Percentiles rank a stretch among this genome's conserved stretches.
These are phyloP conservation scores for Agonopterix alstromeriana DNA, from an alignment of 2,888 invertebrate species.

Conservation along the genomic window DNA sequence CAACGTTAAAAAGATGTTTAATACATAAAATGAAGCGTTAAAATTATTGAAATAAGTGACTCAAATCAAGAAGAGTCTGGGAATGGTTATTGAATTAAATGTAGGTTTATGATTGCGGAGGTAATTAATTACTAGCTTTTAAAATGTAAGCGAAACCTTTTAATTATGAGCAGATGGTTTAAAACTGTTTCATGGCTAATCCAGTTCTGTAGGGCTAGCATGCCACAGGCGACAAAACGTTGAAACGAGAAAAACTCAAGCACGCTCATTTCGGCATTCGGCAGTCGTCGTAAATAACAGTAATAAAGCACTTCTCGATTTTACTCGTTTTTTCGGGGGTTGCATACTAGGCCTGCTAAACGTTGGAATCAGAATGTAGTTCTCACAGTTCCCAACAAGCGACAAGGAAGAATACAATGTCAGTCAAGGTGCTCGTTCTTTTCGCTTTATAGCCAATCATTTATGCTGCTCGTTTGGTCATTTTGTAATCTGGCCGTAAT, in stretches of 20 bases:
- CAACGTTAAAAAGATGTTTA: slow-evolving; percentile 18
- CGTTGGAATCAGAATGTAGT: background rate
- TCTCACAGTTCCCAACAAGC: background rate
- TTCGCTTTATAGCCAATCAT: slow-evolving; percentile 58
- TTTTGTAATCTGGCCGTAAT: slow-evolving; percentile 61
- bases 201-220: too few species aligned
- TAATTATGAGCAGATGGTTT: too few species aligned
- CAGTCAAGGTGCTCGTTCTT: slow-evolving; percentile 34
- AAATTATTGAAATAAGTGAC: slow-evolving; percentile 18
- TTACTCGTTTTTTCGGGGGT: too few species aligned
- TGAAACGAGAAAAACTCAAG: too few species aligned
- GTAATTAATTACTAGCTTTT: background rate
- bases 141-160: background rate
- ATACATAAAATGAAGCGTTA: slow-evolving; percentile 17
- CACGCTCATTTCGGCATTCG: too few species aligned
- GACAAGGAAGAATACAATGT: slow-evolving; percentile 40
- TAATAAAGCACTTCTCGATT: too few species aligned
- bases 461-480: slow-evolving; percentile 53
- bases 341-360: too few species aligned
- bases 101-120: background rate
- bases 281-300: too few species aligned
- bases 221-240: too few species aligned
- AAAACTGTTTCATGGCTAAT: too few species aligned
- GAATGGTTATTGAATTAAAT: slow-evolving; percentile 8
- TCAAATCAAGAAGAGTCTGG: slow-evolving; percentile 7